Evolutionary conservation across 1,140 invertebrate genomes (phyloP).

Genomic region (Grapholita molesta): DNA sequence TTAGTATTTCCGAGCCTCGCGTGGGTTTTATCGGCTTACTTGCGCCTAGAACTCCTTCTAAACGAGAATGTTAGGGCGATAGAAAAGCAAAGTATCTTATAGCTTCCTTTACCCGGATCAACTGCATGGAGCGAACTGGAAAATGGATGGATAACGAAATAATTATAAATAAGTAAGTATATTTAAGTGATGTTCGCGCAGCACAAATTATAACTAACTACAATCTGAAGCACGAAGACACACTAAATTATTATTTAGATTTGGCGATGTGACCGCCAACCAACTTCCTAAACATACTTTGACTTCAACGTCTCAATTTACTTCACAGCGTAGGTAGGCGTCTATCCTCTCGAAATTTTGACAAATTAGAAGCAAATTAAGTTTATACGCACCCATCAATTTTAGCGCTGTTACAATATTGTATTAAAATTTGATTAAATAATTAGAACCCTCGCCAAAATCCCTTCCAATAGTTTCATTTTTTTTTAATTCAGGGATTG

Average conservation of each 20-base stretch:
- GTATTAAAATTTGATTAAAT: neutral
- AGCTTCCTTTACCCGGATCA: neutral
- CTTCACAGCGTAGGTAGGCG: neutral
- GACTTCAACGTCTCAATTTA: conserved; percentile 8
- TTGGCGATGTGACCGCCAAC: neutral
- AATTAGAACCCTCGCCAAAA: no score
- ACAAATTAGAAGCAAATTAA: no score
- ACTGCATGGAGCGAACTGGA: neutral
- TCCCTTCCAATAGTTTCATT: no score
- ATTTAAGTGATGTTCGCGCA: neutral
- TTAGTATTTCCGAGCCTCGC: neutral
- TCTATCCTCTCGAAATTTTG: no score
- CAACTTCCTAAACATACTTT: neutral
- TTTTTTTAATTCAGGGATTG: neutral
- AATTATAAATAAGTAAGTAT: neutral
- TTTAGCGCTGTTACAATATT: neutral
- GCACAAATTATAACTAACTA: neutral
- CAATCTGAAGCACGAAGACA: neutral
- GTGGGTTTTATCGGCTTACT: neutral
- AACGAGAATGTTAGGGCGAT: neutral
- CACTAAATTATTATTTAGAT: neutral
- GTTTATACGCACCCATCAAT: neutral
- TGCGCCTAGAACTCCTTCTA: neutral
- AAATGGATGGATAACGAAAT: neutral
- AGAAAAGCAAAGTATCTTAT: neutral